These are phyloP conservation scores for Cladorhizidae sp. DNA, from an alignment of 37 sponge, comb jelly and placozoan species.

Conservation along the genomic window DNA sequence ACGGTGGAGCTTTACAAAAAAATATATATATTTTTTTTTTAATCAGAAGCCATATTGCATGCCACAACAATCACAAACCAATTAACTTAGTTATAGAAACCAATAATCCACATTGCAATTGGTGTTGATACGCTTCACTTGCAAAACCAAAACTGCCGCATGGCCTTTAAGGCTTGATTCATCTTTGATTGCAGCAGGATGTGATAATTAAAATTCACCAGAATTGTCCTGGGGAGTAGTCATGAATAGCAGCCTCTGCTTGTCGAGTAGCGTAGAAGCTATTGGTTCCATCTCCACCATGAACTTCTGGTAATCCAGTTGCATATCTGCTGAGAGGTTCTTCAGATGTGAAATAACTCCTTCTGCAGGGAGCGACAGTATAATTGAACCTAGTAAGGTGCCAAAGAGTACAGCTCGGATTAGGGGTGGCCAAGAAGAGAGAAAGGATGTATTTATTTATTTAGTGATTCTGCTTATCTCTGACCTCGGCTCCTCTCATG, in stretches of 20 bases:
- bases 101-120: too few species aligned
- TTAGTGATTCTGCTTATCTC: conserved; percentile 31
- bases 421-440: background rate
- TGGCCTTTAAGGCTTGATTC: too few species aligned
- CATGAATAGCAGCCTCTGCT: conserved; percentile 12
- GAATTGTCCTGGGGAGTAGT: conserved; percentile 40
- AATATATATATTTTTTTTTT: too few species aligned
- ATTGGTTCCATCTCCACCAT: conserved; percentile 21
- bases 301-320: conserved; percentile 21
- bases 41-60: too few species aligned
- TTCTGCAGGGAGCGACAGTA: background rate
- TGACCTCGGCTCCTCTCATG: conserved; percentile 22
- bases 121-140: too few species aligned
- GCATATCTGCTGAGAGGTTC: conserved; percentile 16
- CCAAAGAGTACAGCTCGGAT: background rate
- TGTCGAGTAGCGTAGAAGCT: conserved; percentile 34
- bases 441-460: too few species aligned
- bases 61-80: too few species aligned
- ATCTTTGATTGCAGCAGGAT: too few species aligned
- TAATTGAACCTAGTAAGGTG: background rate
- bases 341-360: conserved; percentile 12
- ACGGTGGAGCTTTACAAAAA: too few species aligned
- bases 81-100: too few species aligned
- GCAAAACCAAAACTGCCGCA: too few species aligned
- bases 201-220: conserved; percentile 27